A percentile compares a stretch with the other conserved stretches of the same genome.
Conservation (phyloP, 2,888 invertebrate species). For the Cryptosula pallasiana region DNA sequence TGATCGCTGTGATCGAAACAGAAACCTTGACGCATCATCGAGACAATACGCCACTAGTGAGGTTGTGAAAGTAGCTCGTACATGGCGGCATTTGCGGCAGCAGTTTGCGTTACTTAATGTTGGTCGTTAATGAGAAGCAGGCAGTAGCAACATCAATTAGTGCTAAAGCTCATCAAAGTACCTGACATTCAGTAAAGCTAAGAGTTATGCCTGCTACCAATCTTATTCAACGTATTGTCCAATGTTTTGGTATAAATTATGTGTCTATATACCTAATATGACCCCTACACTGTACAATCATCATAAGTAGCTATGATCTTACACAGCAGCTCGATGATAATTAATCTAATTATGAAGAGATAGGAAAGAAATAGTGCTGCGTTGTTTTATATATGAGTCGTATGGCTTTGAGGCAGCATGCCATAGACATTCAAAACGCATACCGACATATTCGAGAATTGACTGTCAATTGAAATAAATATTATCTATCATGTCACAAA, state of each 20-base stretch:
- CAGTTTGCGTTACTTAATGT: conserved; percentile 16
- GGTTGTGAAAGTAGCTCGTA: background rate
- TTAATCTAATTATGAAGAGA: conserved; percentile 22
- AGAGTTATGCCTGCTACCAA: conserved; percentile 22
- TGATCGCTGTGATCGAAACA: too few species aligned
- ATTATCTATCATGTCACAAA: background rate
- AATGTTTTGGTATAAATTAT: conserved; percentile 24
- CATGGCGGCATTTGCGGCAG: background rate
- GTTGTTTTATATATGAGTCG: background rate
- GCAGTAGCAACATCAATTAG: conserved; percentile 19
- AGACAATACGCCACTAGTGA: background rate
- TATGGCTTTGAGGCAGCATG: background rate
- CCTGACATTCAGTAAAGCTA: conserved; percentile 19
- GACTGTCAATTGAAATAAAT: background rate
- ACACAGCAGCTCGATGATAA: conserved; percentile 20
- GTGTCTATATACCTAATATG: conserved; percentile 25
- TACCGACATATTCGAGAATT: too few species aligned
- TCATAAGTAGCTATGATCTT: conserved; percentile 23
- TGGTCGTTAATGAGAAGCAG: conserved; percentile 19
- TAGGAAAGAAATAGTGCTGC: background rate
- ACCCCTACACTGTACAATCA: conserved; percentile 22
- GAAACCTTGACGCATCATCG: too few species aligned
- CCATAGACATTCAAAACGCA: background rate
- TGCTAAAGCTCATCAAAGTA: conserved; percentile 21
- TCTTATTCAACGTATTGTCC: conserved; percentile 23